Evolutionary conservation across 2,113 vertebrate species (phyloP), one percentile per base, ranked within the genome.

Genomic region (Brachirus orientalis): DNA sequence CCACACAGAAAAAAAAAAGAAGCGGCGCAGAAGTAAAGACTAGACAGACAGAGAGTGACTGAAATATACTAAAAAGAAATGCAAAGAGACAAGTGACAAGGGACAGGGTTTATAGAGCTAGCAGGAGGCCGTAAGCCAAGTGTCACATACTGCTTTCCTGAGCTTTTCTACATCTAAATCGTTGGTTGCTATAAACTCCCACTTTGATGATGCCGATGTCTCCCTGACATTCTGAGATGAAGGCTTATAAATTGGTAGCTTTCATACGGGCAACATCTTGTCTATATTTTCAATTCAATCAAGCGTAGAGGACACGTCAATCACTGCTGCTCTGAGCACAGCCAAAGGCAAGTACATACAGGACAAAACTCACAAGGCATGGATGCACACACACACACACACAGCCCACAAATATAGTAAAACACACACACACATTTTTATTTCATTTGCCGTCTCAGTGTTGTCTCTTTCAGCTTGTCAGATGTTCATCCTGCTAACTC

Each of bases 231-330:
- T 89, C 67, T n/a, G 33, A 85, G 88, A 92, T 84, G 91, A 93
- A 88, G 91, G 77, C 78, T 89, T 76, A 56, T 64, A 91, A 93
- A 92, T 92, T 90, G 89, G 87, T 87, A 75, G 90, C 91, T 92
- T 93, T 92, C 89, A 92, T 84, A 84, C 53, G 8, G 60, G 81
- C 76, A 87, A 90, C 87, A 89, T 85, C 85, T 92, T 85, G 91
- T 90, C 92, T 88, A 89, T 89, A 90, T 91, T 92, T 89, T 85
- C 73, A 86, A 92, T 92, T 92, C 91, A 92, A 88, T 93, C 90
- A 91, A 80, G 89, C 80, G 63, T 89, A 87, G 90, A 91, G 91
- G 91, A 90, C 92, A 91, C 76, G 79, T 63, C 85, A 84, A 65
- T 88, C 89, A 86, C 75, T 4, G 71, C 61, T 36, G 55, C 75